Evolutionary conservation across 2,797 vertebrate species (phyloP), one percentile per base, ranked within the genome.

Genomic region (Toxotes lorentzi): DNA sequence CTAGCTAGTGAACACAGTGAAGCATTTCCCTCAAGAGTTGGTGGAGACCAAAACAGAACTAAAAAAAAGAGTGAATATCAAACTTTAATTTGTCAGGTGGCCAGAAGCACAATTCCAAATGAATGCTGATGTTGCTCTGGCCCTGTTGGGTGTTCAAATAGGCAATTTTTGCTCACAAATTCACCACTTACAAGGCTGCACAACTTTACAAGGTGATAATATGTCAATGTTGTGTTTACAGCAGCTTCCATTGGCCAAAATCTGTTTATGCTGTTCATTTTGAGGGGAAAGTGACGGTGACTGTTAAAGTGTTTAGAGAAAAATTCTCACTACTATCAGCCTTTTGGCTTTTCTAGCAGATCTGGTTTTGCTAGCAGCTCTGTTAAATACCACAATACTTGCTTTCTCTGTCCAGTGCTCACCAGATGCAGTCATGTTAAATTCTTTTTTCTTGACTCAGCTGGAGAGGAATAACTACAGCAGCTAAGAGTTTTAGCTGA

Each of bases 181-280:
- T 74, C 53, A 56, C 62, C 67, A 40, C 56, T 30, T 30, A 30
- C 27, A 30, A 30, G 27, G 4, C 27, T 30, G 2, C 72, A 54
- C 19, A 67, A 47, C 60, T 82, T 70, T 72, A 81, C 40, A 43
- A 78, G 70, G 70, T 84, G 76, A 82, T 82, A 76, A 82, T 59
- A 75, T 78, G 38, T 72, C 30, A 8, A 1, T 58, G 8, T 62
- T 79, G 60, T 76, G 58, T 77, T 85, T 53, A 48, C 59, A 64
- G 63, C 50, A 50, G 45, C 38, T 74, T 59, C 16, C 9, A 27
- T 45, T 64, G 7, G 23, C 43, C 61, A 32, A 59, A 58, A 65
- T 57, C 17, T 58, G 59, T 79, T 68, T 69, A 41, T 72, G 32
- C 17, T 14, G 23, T 74, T n/a, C n/a, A n/a, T n/a, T 78, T 76